phyloP scores from a whole-genome alignment of 2,797 vertebrate genomes.

The Phrynocephalus forsythii region DNA sequence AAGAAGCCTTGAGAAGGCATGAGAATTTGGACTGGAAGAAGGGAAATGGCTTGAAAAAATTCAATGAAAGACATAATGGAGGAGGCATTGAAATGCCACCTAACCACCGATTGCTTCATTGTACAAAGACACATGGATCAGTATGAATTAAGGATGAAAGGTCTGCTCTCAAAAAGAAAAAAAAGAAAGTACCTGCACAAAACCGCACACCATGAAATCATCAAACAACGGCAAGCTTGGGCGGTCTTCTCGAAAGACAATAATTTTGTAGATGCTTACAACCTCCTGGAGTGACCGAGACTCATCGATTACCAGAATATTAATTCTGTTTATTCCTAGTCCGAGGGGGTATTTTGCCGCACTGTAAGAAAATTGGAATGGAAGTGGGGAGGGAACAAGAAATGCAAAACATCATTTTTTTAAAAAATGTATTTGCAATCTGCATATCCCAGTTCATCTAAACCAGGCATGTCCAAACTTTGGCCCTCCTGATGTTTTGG shows the following conservation, averaged over 20 bases:
- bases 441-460: not conserved
- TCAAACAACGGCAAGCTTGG: conserved; percentile 93
- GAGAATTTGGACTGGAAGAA: not conserved
- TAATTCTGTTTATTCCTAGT: conserved; percentile 88
- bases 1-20: not conserved
- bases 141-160: not conserved
- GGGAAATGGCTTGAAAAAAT: not conserved
- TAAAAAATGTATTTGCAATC: conserved; percentile 4
- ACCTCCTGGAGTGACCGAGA: conserved; percentile 70
- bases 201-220: conserved; percentile 90
- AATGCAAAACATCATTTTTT: not conserved
- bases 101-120: not conserved
- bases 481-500: too few relatives aligned
- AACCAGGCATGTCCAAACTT: not conserved
- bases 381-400: conserved; percentile 23
- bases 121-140: not conserved
- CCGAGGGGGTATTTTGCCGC: conserved; percentile 88
- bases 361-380: conserved; percentile 70
- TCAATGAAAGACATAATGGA: not conserved
- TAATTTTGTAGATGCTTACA: conserved; percentile 88
- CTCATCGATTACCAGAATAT: conserved; percentile 83
- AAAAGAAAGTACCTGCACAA: conserved; percentile 85
- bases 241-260: conserved; percentile 87
- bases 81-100: not conserved
- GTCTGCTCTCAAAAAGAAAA: conserved; percentile 11